A percentile compares a stretch with the other conserved stretches of the same genome.
Conservation (phyloP, 1,140 invertebrate genomes). For the Drosophila quadrilineata region DNA sequence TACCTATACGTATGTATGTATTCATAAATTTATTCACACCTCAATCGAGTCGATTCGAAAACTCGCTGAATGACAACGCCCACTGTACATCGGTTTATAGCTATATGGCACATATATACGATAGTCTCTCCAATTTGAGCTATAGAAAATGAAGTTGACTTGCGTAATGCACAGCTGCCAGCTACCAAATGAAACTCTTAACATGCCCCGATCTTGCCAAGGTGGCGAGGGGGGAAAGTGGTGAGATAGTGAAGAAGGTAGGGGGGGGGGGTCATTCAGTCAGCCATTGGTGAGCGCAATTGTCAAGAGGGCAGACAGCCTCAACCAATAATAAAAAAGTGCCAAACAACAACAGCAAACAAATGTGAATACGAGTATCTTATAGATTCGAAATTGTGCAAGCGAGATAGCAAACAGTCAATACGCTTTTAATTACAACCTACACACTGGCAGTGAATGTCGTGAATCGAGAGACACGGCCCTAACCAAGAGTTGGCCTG, state of each 20-base stretch:
- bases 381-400: slow-evolving; percentile 37
- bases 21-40: slow-evolving; percentile 74
- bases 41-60: slow-evolving; percentile 47
- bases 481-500: slow-evolving; percentile 57
- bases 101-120: slow-evolving; percentile 33
- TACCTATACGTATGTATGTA: neutral
- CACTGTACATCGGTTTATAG: slow-evolving; percentile 62
- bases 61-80: slow-evolving; percentile 57
- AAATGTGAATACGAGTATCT: slow-evolving; percentile 23
- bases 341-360: slow-evolving; percentile 22
- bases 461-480: slow-evolving; percentile 33
- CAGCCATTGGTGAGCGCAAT: slow-evolving; percentile 51
- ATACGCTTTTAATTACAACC: slow-evolving; percentile 76
- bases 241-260: neutral
- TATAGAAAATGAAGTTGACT: slow-evolving; percentile 68
- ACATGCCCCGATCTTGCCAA: slow-evolving; percentile 20
- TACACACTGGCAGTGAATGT: slow-evolving; percentile 40
- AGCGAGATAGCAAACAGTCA: slow-evolving; percentile 62
- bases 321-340: slow-evolving; percentile 69
- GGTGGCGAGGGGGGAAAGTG: neutral
- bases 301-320: slow-evolving; percentile 29
- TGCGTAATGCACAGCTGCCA: slow-evolving; percentile 67
- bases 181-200: slow-evolving; percentile 32
- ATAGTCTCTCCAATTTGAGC: slow-evolving; percentile 38
- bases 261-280: neutral